Evolutionary conservation across 1,140 invertebrate genomes (phyloP).

Genomic region (Brachionus rubens): DNA sequence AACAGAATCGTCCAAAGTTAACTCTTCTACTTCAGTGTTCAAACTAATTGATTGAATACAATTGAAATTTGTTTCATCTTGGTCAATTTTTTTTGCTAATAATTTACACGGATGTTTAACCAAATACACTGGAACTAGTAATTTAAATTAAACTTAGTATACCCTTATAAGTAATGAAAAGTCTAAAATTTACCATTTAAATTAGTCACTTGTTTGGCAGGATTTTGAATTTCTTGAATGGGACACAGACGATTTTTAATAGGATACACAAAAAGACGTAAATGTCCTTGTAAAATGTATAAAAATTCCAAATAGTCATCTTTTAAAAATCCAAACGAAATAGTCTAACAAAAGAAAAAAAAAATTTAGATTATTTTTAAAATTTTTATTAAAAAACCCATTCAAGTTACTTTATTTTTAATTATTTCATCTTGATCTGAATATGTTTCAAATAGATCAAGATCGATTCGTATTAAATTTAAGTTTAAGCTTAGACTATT

Average conservation of each 20-base stretch:
- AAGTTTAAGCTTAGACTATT: neutral
- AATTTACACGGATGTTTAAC: conserved; percentile 32
- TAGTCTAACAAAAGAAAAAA: neutral
- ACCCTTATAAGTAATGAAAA: too few species aligned
- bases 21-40: neutral
- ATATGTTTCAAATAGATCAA: conserved; percentile 17
- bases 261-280: conserved; percentile 14
- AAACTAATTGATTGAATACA: neutral
- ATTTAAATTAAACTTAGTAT: too few species aligned
- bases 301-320: conserved; percentile 41
- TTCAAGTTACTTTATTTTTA: neutral
- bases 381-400: too few species aligned
- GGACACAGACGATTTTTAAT: conserved; percentile 6
- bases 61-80: neutral
- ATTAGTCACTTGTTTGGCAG: neutral
- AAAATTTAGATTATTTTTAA: neutral
- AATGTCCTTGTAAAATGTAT: conserved; percentile 36
- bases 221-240: conserved; percentile 41
- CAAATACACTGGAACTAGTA: conserved; percentile 34
- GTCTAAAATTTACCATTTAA: neutral
- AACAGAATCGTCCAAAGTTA: neutral
- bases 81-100: neutral
- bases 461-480: conserved; percentile 29
- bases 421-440: neutral
- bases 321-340: conserved; percentile 1